Conservation (phyloP, 2,113 vertebrate genomes). For the Mellivora capensis region DNA sequence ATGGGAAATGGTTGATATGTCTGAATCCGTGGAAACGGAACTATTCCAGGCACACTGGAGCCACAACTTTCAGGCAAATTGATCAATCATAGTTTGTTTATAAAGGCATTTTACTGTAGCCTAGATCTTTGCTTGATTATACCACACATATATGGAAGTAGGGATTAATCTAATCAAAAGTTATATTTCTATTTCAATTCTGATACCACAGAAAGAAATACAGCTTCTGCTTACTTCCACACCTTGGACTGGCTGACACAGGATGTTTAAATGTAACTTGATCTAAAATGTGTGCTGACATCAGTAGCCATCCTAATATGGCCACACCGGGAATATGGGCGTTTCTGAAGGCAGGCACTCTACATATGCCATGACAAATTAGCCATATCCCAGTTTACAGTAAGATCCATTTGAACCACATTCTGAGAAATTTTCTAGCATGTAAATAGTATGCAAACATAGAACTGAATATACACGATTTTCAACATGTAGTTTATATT, state of each 20-base stretch:
- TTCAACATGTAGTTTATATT: conserved; percentile 16
- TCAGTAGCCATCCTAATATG: background rate
- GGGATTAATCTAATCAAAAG: background rate
- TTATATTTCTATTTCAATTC: background rate
- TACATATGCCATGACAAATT: background rate
- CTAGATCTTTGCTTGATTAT: background rate
- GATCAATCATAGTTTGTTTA: background rate
- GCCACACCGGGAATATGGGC: background rate
- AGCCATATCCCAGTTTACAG: background rate
- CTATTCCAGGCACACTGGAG: background rate
- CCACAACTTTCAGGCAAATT: background rate
- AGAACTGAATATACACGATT: conserved; percentile 1
- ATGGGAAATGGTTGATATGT: background rate
- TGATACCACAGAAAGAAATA: background rate
- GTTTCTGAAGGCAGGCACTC: background rate
- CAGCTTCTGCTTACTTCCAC: background rate
- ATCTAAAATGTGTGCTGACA: background rate
- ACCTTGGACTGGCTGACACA: background rate
- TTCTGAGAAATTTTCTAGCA: background rate
- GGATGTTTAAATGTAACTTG: background rate
- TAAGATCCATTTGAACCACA: background rate
- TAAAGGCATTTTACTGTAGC: background rate
- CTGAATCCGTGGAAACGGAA: background rate
- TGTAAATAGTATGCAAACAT: background rate
- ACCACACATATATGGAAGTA: background rate